Evolutionary conservation across 2,113 vertebrate species (phyloP), one percentile per base, ranked within the genome.

Genomic region (Probosciger aterrimus): DNA sequence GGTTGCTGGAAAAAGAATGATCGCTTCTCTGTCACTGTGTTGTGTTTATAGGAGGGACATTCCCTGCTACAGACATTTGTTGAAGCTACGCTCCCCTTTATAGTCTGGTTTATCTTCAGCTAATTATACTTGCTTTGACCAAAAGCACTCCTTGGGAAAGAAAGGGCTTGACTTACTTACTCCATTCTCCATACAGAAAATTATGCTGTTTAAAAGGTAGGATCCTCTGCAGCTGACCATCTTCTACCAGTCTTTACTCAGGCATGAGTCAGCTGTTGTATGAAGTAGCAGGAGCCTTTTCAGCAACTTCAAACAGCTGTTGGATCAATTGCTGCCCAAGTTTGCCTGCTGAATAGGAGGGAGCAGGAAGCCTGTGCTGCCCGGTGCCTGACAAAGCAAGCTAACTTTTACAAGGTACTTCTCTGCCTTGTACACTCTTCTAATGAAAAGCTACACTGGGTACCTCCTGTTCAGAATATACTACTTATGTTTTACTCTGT

Each of bases 241-340:
- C 75, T 87, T n/a, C 41, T 25, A 43, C 6, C 35, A 68, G 39
- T 68, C 23, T n/a, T 81, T 76, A 59, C 27, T 86, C 33, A 60
- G 62, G 30, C 57, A 68, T 46, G 60, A 91, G 33, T 86, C 73
- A 83, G 74, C 44, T 74, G 49, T 89, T 81, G 43, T 43, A 33
- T 14, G 9, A 57, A 81, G 53, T 57, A 89, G 60, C n/a, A 82
- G 84, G 69, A 81, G 41, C 41, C 68, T 77, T 95, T 92, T 86
- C 82, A 95, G 63, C 50, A 81, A 10, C 59, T 73, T 70, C 73
- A 85, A 74, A 62, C 41, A 67, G 64, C 60, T 81, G 43, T 70
- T 75, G 50, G 41, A 89, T 91, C 80, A 81, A 41, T 86, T 39
- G 60, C 50, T 91, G 46, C 24, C 27, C 31, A 31, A 59, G 14